Percentiles rank a stretch among this genome's conserved stretches.
Conservation (phyloP, 2,113 vertebrate species). For the Scalopus aquaticus region DNA sequence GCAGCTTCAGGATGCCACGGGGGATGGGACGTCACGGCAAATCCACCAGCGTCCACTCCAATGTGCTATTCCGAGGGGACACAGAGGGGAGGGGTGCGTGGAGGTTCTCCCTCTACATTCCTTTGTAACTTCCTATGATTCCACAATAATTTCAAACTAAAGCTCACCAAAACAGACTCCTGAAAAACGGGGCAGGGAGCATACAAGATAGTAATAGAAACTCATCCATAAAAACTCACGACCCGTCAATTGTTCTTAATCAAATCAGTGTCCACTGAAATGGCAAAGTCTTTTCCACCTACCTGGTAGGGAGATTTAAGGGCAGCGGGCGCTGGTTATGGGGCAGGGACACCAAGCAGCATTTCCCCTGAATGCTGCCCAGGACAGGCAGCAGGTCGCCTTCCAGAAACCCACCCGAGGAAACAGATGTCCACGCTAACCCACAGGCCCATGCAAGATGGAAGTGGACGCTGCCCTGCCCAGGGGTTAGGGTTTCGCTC, state of each 20-base stretch:
- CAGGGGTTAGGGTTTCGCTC: background rate
- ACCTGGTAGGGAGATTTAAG: too few species aligned
- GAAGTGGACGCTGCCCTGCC: background rate
- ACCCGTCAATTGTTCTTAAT: fast-evolving
- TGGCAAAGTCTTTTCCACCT: fast-evolving
- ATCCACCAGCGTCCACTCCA: too few species aligned
- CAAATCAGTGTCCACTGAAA: fast-evolving
- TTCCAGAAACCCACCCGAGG: background rate
- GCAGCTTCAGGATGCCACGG: too few species aligned
- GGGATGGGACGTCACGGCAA: too few species aligned
- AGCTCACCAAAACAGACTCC: too few species aligned
- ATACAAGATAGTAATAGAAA: background rate
- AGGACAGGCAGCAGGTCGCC: fast-evolving
- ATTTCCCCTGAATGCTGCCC: background rate
- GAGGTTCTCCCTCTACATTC: too few species aligned
- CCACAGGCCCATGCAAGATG: background rate
- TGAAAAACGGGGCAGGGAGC: fast-evolving
- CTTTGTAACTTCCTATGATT: too few species aligned
- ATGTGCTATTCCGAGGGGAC: too few species aligned
- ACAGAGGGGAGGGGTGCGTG: fast-evolving
- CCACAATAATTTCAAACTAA: too few species aligned
- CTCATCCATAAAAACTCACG: background rate
- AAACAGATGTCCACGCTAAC: fast-evolving
- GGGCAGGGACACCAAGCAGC: background rate
- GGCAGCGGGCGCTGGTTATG: background rate